A percentile compares a stretch with the other conserved stretches of the same genome.
These are phyloP conservation scores for Cynodonichthys magdalenae DNA, from an alignment of 2,797 vertebrate genomes.

Conservation along the genomic window DNA sequence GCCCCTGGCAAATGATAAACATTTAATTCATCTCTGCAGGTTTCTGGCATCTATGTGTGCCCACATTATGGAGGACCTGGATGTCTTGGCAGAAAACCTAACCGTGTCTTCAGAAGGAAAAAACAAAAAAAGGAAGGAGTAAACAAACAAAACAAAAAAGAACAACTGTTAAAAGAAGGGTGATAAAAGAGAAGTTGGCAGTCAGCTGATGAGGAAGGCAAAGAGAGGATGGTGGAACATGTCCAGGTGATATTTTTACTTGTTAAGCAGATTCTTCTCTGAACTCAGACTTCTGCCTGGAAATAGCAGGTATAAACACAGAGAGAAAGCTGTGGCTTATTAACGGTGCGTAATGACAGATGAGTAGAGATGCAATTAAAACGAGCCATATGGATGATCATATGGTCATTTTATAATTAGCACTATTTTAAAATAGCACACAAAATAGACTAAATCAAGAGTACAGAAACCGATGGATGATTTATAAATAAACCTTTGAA, in stretches of 20 bases:
- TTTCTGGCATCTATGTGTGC: conserved; percentile 41
- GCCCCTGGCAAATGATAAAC: conserved; percentile 31
- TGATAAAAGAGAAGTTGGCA: conserved; percentile 50
- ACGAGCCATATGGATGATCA: conserved; percentile 78
- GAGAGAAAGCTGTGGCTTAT: conserved; percentile 61
- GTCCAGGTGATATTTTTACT: conserved; percentile 67
- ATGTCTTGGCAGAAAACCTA: conserved; percentile 49
- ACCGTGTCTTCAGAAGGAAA: conserved; percentile 44
- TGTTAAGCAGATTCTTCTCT: conserved; percentile 44
- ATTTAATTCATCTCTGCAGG: conserved; percentile 53
- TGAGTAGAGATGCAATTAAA: conserved; percentile 75
- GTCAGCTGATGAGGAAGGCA: conserved; percentile 42
- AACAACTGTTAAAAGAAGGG: conserved; percentile 35
- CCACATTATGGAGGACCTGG: conserved; percentile 30
- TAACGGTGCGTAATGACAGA: conserved; percentile 65
- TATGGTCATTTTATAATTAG: conserved; percentile 80
- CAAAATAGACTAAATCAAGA: conserved; percentile 48
- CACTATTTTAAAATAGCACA: conserved; percentile 70
- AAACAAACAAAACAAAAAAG: conserved; percentile 27
- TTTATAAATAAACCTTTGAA: conserved; percentile 49
- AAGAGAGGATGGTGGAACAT: conserved; percentile 39
- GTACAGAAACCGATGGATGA: conserved; percentile 30
- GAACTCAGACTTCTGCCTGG: conserved; percentile 41
- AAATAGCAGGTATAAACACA: conserved; percentile 64
- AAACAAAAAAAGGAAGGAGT: conserved; percentile 28